These are phyloP conservation scores for Tetraneura akinire DNA, from an alignment of 1,140 invertebrate species.

Conservation along the genomic window DNA sequence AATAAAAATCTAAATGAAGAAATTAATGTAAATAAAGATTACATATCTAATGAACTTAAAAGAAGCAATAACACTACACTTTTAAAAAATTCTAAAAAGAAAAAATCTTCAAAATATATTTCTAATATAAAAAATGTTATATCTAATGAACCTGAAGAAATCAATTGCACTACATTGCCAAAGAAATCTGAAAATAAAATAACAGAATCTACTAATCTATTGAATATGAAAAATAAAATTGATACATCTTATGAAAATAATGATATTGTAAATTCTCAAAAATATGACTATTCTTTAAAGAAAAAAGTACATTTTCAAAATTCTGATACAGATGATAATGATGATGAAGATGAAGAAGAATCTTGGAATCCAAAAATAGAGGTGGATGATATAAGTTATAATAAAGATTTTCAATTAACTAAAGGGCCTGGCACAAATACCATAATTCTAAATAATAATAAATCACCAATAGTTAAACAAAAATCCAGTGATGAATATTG, in stretches of 20 bases:
- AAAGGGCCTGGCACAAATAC: background rate
- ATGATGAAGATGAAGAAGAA: background rate
- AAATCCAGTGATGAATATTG: slow-evolving; percentile 18
- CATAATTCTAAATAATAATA: background rate
- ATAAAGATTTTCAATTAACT: too few relatives aligned
- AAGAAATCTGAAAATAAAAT: background rate
- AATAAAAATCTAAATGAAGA: too few relatives aligned
- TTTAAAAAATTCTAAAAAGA: background rate
- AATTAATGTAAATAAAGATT: background rate
- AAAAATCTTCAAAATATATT: too few relatives aligned
- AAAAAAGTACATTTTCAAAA: slow-evolving; percentile 5
- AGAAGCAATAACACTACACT: background rate
- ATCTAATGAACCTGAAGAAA: background rate
- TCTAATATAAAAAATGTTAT: too few relatives aligned
- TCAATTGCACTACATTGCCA: background rate
- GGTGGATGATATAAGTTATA: too few relatives aligned
- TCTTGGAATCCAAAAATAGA: too few relatives aligned
- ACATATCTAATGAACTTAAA: background rate
- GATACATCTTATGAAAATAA: background rate
- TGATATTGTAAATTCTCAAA: background rate
- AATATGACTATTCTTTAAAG: background rate
- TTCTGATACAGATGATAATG: background rate
- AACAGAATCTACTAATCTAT: background rate
- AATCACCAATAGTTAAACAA: slow-evolving; percentile 17
- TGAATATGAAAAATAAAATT: background rate